Evolutionary conservation across 2,797 vertebrate species (phyloP).

Genomic region (Triplophysa yarkandensis): DNA sequence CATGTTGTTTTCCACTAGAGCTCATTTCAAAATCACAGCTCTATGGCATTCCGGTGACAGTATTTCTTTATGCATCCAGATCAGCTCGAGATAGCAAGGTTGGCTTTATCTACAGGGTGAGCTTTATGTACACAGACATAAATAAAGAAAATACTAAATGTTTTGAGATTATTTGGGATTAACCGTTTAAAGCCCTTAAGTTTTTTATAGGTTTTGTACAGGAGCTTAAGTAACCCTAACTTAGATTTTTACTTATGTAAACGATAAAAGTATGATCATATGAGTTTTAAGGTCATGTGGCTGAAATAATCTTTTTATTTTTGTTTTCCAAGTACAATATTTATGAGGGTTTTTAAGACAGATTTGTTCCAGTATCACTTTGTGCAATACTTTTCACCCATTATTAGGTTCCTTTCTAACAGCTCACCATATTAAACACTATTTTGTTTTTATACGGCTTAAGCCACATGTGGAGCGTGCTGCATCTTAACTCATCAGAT

Average conservation of each 20-base stretch:
- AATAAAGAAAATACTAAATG: too few species aligned
- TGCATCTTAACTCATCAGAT: constrained; percentile 34
- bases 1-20: too few species aligned
- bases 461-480: background rate
- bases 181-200: too few species aligned
- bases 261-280: too few species aligned
- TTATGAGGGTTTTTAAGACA: constrained; percentile 57
- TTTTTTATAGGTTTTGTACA: background rate
- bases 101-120: background rate
- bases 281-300: background rate
- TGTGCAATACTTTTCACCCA: constrained; percentile 22
- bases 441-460: constrained; percentile 5
- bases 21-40: background rate
- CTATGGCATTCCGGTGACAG: too few species aligned
- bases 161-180: too few species aligned
- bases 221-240: too few species aligned
- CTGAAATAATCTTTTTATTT: background rate
- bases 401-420: constrained; percentile 30
- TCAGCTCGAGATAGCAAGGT: background rate
- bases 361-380: constrained; percentile 50
- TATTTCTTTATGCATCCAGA: background rate
- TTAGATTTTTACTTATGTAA: background rate
- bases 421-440: constrained; percentile 26
- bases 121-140: background rate
- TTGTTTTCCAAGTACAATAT: background rate